These are phyloP conservation scores for Sialia sialis DNA, from an alignment of 2,113 vertebrate genomes.

Conservation along the genomic window DNA sequence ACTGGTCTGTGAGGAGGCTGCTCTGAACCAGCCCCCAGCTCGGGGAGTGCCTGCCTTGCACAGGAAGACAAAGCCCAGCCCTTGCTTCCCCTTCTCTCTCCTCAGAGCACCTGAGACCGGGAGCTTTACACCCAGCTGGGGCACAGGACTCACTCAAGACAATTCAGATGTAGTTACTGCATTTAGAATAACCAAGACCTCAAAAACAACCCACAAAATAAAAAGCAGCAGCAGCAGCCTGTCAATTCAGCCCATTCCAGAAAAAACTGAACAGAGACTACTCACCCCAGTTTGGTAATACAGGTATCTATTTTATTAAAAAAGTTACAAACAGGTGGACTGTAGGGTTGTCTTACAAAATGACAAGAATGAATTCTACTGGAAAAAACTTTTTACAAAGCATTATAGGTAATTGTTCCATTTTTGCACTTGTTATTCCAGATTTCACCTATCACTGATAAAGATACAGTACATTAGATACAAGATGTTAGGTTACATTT, in stretches of 20 bases:
- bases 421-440: conserved; percentile 73
- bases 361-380: conserved; percentile 77
- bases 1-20: neutral
- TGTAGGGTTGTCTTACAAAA: conserved; percentile 80
- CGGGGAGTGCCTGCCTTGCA: neutral
- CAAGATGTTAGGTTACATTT: conserved; percentile 67
- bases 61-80: accelerated
- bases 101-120: accelerated
- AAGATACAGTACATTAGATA: conserved; percentile 79
- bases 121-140: neutral
- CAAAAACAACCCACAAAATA: neutral
- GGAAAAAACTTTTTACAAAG: conserved; percentile 78
- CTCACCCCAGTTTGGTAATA: conserved; percentile 68
- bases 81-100: neutral
- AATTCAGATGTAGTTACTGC: neutral
- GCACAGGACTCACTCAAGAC: neutral
- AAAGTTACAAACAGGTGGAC: conserved; percentile 83
- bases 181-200: neutral
- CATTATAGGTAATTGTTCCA: conserved; percentile 72
- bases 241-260: neutral
- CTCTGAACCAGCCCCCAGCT: neutral
- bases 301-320: conserved; percentile 84
- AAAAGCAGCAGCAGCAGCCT: neutral
- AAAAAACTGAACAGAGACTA: conserved; percentile 19
- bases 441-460: conserved; percentile 72